phyloP scores from a whole-genome alignment of 2,888 invertebrate species.

The Melieria omissa region DNA sequence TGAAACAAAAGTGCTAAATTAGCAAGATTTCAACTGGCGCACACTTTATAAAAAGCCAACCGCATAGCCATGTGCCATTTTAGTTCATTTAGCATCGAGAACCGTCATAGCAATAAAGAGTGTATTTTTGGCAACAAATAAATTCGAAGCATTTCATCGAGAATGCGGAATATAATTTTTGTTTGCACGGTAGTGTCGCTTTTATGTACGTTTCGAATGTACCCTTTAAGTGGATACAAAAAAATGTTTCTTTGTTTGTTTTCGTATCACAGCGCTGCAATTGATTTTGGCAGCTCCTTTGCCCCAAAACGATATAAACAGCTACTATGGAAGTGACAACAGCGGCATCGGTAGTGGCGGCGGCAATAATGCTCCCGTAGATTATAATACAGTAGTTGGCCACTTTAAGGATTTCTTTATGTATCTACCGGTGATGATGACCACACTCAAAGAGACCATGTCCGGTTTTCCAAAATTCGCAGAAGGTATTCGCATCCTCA shows the following conservation, averaged over 20 bases:
- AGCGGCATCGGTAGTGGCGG: constrained; percentile 25
- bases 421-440: constrained; percentile 64
- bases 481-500: constrained; percentile 57
- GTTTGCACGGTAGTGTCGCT: background rate
- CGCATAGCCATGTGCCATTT: constrained; percentile 42
- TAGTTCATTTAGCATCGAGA: constrained; percentile 18
- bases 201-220: constrained; percentile 13
- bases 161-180: background rate
- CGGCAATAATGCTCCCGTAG: constrained; percentile 42
- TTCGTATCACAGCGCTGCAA: constrained; percentile 2
- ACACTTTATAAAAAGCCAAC: constrained; percentile 51
- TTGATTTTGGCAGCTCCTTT: constrained; percentile 6
- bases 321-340: constrained; percentile 32
- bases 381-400: constrained; percentile 58
- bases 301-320: constrained; percentile 51
- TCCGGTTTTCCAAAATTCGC: constrained; percentile 60
- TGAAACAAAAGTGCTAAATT: constrained; percentile 23
- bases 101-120: background rate
- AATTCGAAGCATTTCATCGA: background rate
- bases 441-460: constrained; percentile 61
- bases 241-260: background rate
- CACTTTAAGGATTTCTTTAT: constrained; percentile 63
- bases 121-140: no score
- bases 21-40: constrained; percentile 10
- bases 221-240: background rate